Percentiles rank a stretch among this genome's conserved stretches.
Evolutionary conservation across 2,888 invertebrate species (phyloP).

Genomic region (Euclidia mi): DNA sequence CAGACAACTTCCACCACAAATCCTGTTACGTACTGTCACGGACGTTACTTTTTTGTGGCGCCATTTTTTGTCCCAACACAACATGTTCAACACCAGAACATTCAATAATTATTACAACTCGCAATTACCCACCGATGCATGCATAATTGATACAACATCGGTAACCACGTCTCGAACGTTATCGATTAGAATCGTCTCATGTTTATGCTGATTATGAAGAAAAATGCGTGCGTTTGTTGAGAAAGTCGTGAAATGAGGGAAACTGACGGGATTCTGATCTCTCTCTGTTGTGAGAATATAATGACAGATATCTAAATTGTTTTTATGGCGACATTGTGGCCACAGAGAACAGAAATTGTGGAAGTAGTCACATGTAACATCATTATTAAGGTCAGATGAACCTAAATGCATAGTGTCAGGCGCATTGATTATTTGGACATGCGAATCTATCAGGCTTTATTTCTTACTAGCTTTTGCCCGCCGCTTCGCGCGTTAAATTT

Average conservation of each 20-base stretch:
- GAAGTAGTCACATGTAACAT: too few species aligned
- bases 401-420: background rate
- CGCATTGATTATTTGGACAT: too few species aligned
- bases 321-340: background rate
- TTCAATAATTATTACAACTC: background rate
- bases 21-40: too few species aligned
- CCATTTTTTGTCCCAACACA: conserved; percentile 1
- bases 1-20: too few species aligned
- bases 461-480: too few species aligned
- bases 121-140: conserved; percentile 3
- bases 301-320: conserved; percentile 8
- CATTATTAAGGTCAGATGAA: too few species aligned
- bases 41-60: too few species aligned
- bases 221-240: conserved; percentile 15
- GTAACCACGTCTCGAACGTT: conserved; percentile 6
- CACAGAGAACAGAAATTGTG: too few species aligned
- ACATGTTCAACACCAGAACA: background rate
- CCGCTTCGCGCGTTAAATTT: too few species aligned
- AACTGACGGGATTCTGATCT: conserved; percentile 20
- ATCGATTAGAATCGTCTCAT: conserved; percentile 14
- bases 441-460: too few species aligned
- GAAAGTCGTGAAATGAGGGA: conserved; percentile 21
- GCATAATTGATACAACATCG: conserved; percentile 13
- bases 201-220: conserved; percentile 8
- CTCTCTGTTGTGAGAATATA: conserved; percentile 2